phyloP scores from a whole-genome alignment of 1,140 invertebrate species.

The Philaenus spumarius region DNA sequence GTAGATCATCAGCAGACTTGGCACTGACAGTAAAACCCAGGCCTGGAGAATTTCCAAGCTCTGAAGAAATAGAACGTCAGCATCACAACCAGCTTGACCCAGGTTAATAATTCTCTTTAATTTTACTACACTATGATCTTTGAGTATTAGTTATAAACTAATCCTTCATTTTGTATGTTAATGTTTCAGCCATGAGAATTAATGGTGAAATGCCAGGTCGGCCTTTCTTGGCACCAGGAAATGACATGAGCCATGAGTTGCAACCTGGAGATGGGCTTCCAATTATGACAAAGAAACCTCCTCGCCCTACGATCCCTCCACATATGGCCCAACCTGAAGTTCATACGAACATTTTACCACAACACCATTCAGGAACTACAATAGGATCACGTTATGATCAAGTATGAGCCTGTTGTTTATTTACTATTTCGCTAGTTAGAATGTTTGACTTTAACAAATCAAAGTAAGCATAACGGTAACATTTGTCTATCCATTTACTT shows the following conservation, averaged over 20 bases:
- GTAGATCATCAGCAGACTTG: conserved; percentile 63
- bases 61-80: conserved; percentile 58
- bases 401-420: conserved; percentile 25
- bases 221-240: conserved; percentile 38
- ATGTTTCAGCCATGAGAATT: conserved; percentile 12
- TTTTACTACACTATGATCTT: not conserved
- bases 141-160: not conserved
- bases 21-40: conserved; percentile 63
- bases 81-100: conserved; percentile 35
- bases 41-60: conserved; percentile 67
- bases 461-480: too few species aligned
- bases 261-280: conserved; percentile 14
- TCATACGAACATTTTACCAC: conserved; percentile 29
- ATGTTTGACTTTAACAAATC: conserved; percentile 27
- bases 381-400: conserved; percentile 31
- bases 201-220: conserved; percentile 28
- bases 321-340: conserved; percentile 6
- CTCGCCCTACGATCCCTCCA: conserved; percentile 5
- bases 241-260: conserved; percentile 54
- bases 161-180: not conserved
- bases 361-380: conserved; percentile 29
- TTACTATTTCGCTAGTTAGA: not conserved
- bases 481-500: too few species aligned
- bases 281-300: conserved; percentile 7
- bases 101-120: conserved; percentile 31